A percentile compares a stretch with the other conserved stretches of the same genome.
Evolutionary conservation across 1,140 invertebrate genomes (phyloP).

Genomic region (Eriocheir sinensis): DNA sequence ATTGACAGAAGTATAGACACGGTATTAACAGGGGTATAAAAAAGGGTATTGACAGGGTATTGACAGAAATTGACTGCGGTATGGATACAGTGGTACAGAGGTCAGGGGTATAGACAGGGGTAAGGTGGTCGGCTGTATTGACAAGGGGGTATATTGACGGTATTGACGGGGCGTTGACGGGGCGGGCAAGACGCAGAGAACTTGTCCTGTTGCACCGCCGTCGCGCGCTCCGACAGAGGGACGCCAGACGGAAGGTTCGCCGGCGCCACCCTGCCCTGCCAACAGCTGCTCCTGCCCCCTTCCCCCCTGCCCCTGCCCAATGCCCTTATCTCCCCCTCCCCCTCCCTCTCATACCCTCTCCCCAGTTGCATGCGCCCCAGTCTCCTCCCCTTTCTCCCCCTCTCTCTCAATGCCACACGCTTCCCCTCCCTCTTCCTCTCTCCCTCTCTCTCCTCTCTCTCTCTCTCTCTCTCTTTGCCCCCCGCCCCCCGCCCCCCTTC

Average conservation of each 20-base stretch:
- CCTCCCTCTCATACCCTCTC: background rate
- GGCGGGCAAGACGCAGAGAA: background rate
- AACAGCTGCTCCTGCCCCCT: background rate
- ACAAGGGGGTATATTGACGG: background rate
- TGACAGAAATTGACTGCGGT: too few relatives aligned
- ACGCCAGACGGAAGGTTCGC: background rate
- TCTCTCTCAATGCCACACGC: too few relatives aligned
- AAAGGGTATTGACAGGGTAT: too few relatives aligned
- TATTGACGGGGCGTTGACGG: background rate
- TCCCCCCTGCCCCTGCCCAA: background rate
- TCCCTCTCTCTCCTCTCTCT: background rate
- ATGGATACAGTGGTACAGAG: too few relatives aligned
- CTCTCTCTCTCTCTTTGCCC: background rate
- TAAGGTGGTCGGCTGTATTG: background rate
- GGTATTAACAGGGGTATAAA: too few relatives aligned
- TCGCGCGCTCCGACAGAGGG: background rate
- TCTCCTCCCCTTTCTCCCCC: background rate
- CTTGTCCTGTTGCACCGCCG: background rate
- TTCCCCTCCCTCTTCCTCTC: background rate
- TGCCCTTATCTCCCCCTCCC: too few relatives aligned
- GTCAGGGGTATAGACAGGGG: too few relatives aligned
- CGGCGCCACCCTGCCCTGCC: slow-evolving; percentile 16
- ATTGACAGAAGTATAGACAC: too few relatives aligned
- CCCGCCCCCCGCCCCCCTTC: too few relatives aligned
- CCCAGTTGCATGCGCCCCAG: too few relatives aligned